Conservation (phyloP, 1,140 invertebrate species). For the Aphidius gifuensis region DNA sequence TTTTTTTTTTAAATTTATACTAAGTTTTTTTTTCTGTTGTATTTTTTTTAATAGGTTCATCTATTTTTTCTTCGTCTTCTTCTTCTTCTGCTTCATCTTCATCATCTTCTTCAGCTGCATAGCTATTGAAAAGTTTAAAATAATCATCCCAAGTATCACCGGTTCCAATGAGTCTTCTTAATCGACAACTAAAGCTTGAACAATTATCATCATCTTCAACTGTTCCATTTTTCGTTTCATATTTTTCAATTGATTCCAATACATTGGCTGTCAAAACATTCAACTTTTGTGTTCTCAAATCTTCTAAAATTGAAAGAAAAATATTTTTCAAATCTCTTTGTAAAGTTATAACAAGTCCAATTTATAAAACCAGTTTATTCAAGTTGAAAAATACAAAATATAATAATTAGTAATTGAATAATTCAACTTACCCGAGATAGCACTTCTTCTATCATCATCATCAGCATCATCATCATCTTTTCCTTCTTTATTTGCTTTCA, state of each 20-base stretch:
- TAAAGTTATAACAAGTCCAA: constrained; percentile 7
- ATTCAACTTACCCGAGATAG: constrained; percentile 28
- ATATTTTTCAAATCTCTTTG: not conserved
- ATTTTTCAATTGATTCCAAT: constrained; percentile 34
- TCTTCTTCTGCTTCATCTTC: constrained; percentile 1
- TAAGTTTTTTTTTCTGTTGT: not conserved
- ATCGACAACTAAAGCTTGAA: constrained; percentile 29
- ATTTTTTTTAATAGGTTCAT: not conserved
- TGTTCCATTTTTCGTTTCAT: constrained; percentile 26
- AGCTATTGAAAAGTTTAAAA: constrained; percentile 35
- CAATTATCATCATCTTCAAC: constrained; percentile 25
- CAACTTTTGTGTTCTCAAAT: constrained; percentile 25
- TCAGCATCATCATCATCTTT: constrained; percentile 30
- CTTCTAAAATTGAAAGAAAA: constrained; percentile 25
- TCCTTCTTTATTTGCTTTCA: constrained; percentile 56
- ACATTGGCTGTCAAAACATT: constrained; percentile 34
- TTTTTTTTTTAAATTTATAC: not conserved
- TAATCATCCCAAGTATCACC: constrained; percentile 37
- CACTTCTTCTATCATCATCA: constrained; percentile 31
- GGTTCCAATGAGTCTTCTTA: constrained; percentile 24
- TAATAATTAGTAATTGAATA: not conserved
- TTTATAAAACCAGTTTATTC: constrained; percentile 7
- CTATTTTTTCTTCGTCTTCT: not conserved
- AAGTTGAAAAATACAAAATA: not conserved
- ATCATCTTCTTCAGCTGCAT: constrained; percentile 34